Evolutionary conservation across 2,888 invertebrate genomes (phyloP).

Genomic region (Parelbella ahira): DNA sequence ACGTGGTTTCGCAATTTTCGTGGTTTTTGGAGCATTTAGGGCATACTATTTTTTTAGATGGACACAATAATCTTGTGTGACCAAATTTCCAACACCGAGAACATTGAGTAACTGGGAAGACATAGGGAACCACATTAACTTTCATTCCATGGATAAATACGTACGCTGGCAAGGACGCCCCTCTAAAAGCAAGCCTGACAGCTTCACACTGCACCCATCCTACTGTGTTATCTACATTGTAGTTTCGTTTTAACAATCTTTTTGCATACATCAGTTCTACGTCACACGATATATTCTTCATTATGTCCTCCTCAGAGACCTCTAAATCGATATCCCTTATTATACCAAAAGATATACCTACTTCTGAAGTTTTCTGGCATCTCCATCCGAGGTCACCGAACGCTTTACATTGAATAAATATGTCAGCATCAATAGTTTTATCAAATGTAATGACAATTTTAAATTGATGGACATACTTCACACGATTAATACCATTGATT

Average conservation of each 20-base stretch:
- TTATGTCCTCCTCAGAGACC: slow-evolving; percentile 22
- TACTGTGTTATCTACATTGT: background rate
- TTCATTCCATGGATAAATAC: slow-evolving; percentile 23
- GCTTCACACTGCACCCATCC: slow-evolving; percentile 29
- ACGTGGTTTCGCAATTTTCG: slow-evolving; percentile 28
- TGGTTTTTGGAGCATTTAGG: slow-evolving; percentile 29
- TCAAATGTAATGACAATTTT: slow-evolving; percentile 27
- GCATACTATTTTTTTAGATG: slow-evolving; percentile 28
- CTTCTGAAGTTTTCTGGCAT: slow-evolving; percentile 24
- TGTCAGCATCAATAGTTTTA: slow-evolving; percentile 6
- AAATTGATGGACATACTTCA: slow-evolving; percentile 25
- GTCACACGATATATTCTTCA: slow-evolving; percentile 17
- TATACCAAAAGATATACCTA: slow-evolving; percentile 28
- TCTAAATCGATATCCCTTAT: slow-evolving; percentile 27
- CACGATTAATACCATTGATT: slow-evolving; percentile 16
- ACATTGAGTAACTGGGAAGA: slow-evolving; percentile 31
- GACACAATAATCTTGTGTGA: slow-evolving; percentile 24
- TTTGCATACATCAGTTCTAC: slow-evolving; percentile 10
- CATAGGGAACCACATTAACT: slow-evolving; percentile 26
- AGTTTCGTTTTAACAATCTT: slow-evolving; percentile 17
- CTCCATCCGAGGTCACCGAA: slow-evolving; percentile 24
- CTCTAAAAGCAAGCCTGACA: slow-evolving; percentile 26
- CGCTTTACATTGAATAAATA: slow-evolving; percentile 10
- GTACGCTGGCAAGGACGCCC: slow-evolving; percentile 22
- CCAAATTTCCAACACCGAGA: slow-evolving; percentile 31